Evolutionary conservation across 30 jellyfish, hydroid and myxozoan genomes (phyloP), one percentile per base, ranked within the genome.

Genomic region (Phacellophora camtschatica): DNA sequence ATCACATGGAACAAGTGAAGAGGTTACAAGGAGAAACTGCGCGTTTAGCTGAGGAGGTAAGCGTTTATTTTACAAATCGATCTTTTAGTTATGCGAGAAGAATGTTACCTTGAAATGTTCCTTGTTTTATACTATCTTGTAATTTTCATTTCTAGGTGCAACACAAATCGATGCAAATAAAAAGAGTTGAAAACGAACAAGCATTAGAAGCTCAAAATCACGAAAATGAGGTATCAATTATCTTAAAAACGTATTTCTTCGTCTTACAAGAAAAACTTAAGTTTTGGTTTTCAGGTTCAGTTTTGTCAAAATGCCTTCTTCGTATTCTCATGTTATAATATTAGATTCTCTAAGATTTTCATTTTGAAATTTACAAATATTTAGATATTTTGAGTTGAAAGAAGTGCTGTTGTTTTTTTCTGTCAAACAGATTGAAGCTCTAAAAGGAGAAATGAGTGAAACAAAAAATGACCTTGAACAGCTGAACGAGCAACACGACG

Each of bases 361-460:
- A n/a, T n/a, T n/a, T n/a, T n/a, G n/a, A n/a, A n/a, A n/a, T n/a
- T n/a, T n/a, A n/a, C n/a, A n/a, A n/a, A n/a, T n/a, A n/a, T n/a
- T n/a, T n/a, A n/a, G n/a, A n/a, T n/a, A n/a, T n/a, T n/a, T n/a
- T n/a, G n/a, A n/a, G n/a, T n/a, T n/a, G n/a, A n/a, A n/a, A n/a
- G n/a, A n/a, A n/a, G n/a, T n/a, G n/a, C n/a, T n/a, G n/a, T n/a
- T n/a, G n/a, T n/a, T n/a, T n/a, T n/a, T n/a, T n/a, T n/a, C n/a
- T n/a, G n/a, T n/a, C n/a, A n/a, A n/a, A 0, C 84, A 86, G 96
- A 49, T 69, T 25, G 82, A 87, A 33, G 76, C 88, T 6, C 43
- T 84, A 65, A 71, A 54, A 28, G 88, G 81, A 2, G 87, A 84
- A 61, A 48, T 63, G 73, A 87, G 88, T 51, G 97, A 88, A 45